Base-by-base conservation (phyloP, 2,888 invertebrate genomes). In the Uloborus plumipes region DNA sequence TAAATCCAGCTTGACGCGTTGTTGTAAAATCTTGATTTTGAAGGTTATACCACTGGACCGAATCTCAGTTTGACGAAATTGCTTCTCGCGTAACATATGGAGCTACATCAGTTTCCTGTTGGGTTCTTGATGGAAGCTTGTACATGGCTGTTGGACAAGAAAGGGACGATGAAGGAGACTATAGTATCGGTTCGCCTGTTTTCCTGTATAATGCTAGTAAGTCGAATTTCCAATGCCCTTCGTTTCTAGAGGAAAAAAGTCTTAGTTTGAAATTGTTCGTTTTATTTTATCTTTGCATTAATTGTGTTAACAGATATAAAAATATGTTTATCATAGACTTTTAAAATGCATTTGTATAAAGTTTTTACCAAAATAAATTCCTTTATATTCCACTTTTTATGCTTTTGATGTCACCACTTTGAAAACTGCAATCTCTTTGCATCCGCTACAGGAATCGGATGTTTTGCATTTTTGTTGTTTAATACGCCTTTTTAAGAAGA, bases 1-100 rank as follows among this genome's bases (percentile, higher is more conserved):
- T 39, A 9, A 39, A 39, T 11, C 11, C 39, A 39, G 39, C 9
- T 39, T 39, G 39, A 39, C 39, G 3, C 39, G 1, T 39, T 39
- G 11, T 39, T 39, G 39, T 39, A 7, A 55, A n/a, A 55, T 55
- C 20, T 9, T 9, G 6, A 55, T n/a, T 55, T 67, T 72, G 9
- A 47, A 83, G 82, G 13, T 50, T 83, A n/a, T 83, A 83, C 18
- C 65, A 83, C 3, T 83, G 82, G 82, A 76, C 53, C 1, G 22
- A 69, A 20, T 72, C 77, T 49, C 82, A 83, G 55, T 77, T 83
- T 31, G 82, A 83, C 47, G 53, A 22, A 20, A 62, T 77, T 49
- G 66, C 77, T 4, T 47, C 58, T 2, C 65, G 72, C 1, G 15
- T 31, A 1, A 22, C 58, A 1, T 55, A 67, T 26, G 77, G 69